Conservation (phyloP, 2,113 vertebrate species). For the Zeus faber region DNA sequence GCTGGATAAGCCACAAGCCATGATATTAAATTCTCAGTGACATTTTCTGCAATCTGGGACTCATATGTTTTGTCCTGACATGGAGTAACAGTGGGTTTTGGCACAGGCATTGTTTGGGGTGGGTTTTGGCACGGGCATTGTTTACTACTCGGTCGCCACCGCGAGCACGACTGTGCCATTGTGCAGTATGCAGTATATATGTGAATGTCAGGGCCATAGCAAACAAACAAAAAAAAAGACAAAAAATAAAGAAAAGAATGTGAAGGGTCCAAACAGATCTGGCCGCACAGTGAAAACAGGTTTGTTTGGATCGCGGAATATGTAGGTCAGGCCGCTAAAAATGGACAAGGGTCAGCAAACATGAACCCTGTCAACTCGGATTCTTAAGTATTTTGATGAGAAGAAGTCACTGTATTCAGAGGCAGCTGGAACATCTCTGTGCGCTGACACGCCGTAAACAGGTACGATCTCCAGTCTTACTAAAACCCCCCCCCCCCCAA, state of each 20-base stretch:
- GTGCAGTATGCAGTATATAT: slow-evolving; percentile 34
- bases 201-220: slow-evolving; percentile 45
- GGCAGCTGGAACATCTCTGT: neutral
- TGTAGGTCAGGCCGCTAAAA: slow-evolving; percentile 67
- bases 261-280: slow-evolving; percentile 48
- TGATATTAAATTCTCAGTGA: slow-evolving; percentile 58
- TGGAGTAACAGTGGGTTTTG: slow-evolving; percentile 55
- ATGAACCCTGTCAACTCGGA: slow-evolving; percentile 55
- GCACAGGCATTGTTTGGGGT: slow-evolving; percentile 53
- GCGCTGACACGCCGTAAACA: neutral
- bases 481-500: too few relatives aligned
- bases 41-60: slow-evolving; percentile 45
- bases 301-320: slow-evolving; percentile 56
- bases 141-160: slow-evolving; percentile 41
- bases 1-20: slow-evolving; percentile 43
- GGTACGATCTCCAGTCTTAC: neutral
- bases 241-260: slow-evolving; percentile 41
- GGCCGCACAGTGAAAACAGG: slow-evolving; percentile 66
- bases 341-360: slow-evolving; percentile 49
- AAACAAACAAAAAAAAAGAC: slow-evolving; percentile 54
- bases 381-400: slow-evolving; percentile 7
- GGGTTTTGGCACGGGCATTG: slow-evolving; percentile 54
- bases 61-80: slow-evolving; percentile 59
- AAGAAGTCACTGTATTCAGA: slow-evolving; percentile 9
- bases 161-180: slow-evolving; percentile 28